Conservation (phyloP, 2,797 vertebrate genomes). For the Lagodon rhomboides region DNA sequence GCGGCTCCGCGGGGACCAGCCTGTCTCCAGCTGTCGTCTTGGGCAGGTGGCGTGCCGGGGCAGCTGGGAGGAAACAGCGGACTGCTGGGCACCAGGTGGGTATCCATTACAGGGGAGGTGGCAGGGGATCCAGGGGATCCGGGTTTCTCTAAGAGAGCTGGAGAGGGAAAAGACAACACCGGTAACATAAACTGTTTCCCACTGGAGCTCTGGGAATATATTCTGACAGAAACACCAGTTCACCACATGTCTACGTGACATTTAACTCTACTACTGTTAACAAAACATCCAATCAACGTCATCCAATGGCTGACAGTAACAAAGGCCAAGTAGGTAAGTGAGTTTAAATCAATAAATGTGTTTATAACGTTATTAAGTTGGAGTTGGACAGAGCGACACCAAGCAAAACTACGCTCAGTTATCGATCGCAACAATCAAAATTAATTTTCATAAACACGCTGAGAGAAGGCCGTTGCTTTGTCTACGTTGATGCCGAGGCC, state of each 20-base stretch:
- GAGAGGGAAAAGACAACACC: slow-evolving; percentile 26
- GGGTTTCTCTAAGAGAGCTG: slow-evolving; percentile 83
- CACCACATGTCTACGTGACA: not conserved
- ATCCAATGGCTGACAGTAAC: not conserved
- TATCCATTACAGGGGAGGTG: slow-evolving; percentile 76
- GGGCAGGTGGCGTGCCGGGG: slow-evolving; percentile 78
- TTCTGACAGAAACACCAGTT: not conserved
- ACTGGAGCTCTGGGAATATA: not conserved
- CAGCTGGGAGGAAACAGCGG: slow-evolving; percentile 83
- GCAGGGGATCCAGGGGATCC: slow-evolving; percentile 65
- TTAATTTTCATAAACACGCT: no score
- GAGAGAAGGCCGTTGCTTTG: no score
- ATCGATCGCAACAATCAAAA: no score
- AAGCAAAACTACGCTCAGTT: no score
- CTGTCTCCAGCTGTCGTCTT: slow-evolving; percentile 82
- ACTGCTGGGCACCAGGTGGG: slow-evolving; percentile 81
- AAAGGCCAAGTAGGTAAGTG: no score
- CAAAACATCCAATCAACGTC: not conserved
- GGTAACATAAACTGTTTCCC: not conserved
- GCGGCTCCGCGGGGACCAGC: slow-evolving; percentile 48
- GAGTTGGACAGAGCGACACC: not conserved
- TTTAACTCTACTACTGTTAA: not conserved
- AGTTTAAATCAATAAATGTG: no score
- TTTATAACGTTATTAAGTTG: no score
- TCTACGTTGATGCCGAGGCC: no score